phyloP scores from a whole-genome alignment of 2,888 invertebrate genomes.

The Tinea semifulvella region DNA sequence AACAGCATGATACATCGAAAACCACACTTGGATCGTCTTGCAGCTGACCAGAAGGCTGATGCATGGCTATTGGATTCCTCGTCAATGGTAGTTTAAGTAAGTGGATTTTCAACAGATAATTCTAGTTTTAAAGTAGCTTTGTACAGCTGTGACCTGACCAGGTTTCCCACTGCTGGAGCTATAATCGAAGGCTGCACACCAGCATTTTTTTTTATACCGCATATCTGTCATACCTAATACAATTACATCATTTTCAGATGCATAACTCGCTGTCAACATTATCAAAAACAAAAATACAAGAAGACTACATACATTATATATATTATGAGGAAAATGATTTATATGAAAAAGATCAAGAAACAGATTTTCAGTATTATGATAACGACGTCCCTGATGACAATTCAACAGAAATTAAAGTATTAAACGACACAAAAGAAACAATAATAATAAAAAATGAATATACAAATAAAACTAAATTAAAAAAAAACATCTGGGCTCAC shows the following conservation, averaged over 20 bases:
- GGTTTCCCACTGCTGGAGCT: no score
- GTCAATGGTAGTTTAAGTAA: no score
- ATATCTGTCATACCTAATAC: not conserved
- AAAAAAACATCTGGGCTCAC: conserved; percentile 27
- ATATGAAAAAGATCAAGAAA: not conserved
- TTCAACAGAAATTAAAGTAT: not conserved
- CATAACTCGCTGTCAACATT: conserved; percentile 15
- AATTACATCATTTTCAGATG: not conserved
- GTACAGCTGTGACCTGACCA: no score
- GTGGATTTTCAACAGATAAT: no score
- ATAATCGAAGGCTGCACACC: no score
- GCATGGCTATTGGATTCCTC: no score
- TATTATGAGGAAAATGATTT: not conserved
- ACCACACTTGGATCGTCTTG: no score
- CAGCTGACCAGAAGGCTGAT: no score
- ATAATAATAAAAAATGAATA: conserved; percentile 8
- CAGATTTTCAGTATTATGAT: not conserved
- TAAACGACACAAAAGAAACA: not conserved
- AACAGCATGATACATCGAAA: no score
- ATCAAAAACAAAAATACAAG: conserved; percentile 7
- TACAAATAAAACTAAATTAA: not conserved
- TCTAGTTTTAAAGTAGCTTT: no score
- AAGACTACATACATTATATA: not conserved
- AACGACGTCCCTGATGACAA: not conserved
- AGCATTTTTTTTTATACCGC: no score